A percentile compares a stretch with the other conserved stretches of the same genome.
Evolutionary conservation across 2,888 invertebrate species (phyloP).

Genomic region (Toxonevra muliebris): DNA sequence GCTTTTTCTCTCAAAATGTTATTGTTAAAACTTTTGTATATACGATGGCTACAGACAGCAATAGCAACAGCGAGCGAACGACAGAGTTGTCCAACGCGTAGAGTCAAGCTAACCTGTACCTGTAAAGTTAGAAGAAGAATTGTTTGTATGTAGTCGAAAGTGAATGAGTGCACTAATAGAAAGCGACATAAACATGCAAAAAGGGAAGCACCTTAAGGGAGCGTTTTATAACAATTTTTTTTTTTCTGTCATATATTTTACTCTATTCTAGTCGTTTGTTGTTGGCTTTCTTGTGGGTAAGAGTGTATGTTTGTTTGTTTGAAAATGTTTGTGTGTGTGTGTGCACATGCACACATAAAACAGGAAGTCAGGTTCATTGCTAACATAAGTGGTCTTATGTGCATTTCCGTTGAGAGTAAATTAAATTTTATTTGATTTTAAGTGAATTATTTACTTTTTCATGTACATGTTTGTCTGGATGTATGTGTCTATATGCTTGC

Average conservation of each 20-base stretch:
- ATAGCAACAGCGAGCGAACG: too few relatives aligned
- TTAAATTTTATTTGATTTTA: slow-evolving; percentile 51
- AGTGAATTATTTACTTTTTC: slow-evolving; percentile 46
- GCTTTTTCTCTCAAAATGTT: slow-evolving; percentile 19
- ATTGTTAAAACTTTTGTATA: slow-evolving; percentile 21
- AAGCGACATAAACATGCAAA: slow-evolving; percentile 31
- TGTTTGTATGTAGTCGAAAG: not conserved
- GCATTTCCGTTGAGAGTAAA: slow-evolving; percentile 48
- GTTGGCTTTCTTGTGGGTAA: not conserved
- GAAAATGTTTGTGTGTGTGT: not conserved
- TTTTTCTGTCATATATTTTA: not conserved
- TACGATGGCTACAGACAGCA: too few relatives aligned
- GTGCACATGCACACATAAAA: not conserved
- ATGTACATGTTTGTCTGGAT: not conserved
- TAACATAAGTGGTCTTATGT: slow-evolving; percentile 36
- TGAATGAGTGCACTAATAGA: slow-evolving; percentile 10
- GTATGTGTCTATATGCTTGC: not conserved
- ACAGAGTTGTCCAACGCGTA: too few relatives aligned
- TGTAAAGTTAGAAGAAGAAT: not conserved
- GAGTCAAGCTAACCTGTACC: not conserved
- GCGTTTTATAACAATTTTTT: slow-evolving; percentile 25
- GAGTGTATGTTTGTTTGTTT: slow-evolving; percentile 3
- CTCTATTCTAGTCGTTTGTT: slow-evolving; percentile 2
- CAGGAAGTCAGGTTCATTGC: slow-evolving; percentile 28
- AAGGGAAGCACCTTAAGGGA: slow-evolving; percentile 23